phyloP scores from a whole-genome alignment of 2,113 vertebrate species.

The Mormyrus iriodes region DNA sequence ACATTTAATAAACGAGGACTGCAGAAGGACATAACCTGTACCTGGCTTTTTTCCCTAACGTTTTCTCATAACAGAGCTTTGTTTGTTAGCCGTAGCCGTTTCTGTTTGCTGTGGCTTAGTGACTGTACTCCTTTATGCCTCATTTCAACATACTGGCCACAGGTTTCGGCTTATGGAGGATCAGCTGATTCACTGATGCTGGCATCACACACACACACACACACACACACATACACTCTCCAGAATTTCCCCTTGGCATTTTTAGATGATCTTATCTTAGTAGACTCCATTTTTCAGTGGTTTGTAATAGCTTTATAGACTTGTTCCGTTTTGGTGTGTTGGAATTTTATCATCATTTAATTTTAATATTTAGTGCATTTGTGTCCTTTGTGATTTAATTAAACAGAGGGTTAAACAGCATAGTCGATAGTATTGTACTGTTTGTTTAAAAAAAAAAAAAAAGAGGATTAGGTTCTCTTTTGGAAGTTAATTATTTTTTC shows the following conservation, averaged over 20 bases:
- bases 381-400: neutral
- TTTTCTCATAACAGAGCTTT: neutral
- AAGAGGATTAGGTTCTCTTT: neutral
- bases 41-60: neutral
- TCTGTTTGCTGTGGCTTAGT: too few relatives aligned
- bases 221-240: too few relatives aligned
- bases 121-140: too few relatives aligned
- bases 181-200: neutral
- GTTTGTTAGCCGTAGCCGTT: too few relatives aligned
- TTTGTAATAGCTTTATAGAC: neutral
- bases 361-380: neutral
- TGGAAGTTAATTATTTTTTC: neutral
- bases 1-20: neutral
- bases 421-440: neutral
- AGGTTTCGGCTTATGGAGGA: neutral
- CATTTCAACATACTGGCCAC: neutral
- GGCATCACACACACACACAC: neutral
- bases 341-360: neutral
- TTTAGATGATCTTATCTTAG: too few relatives aligned
- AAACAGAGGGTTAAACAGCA: neutral
- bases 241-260: too few relatives aligned
- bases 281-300: neutral
- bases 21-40: neutral
- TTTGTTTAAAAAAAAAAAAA: neutral
- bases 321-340: neutral